Base-by-base conservation (phyloP, 2,113 vertebrate species). In the Antennarius striatus region DNA sequence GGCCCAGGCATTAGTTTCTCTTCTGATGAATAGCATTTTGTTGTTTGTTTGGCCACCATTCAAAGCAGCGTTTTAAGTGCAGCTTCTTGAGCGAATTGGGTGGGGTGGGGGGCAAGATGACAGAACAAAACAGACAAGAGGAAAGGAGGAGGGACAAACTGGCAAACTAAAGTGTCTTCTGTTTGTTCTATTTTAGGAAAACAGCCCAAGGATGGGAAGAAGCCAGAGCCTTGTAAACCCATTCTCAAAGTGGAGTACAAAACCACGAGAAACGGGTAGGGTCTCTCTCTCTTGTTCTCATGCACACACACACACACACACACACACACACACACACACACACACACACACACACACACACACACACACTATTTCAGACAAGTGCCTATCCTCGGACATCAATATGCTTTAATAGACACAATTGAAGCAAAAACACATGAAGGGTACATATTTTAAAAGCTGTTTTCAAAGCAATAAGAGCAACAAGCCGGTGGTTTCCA, bases 241-340 rank as follows among this genome's bases (percentile, higher is more conserved):
- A 99, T 99, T 79, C 96, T 99, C 80, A 99, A 99, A 93, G 98
- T 99, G 92, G 98, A 99, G 84, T 99, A 98, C 91, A 99, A 98
- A 93, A 99, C 97, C 67, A 96, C 95, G 42, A 94, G 95, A 93
- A 89, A 87, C 86, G 98, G 98, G 98, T 99, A 94, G 90, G 93
- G 3, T 42, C 57, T 16, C 10, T 53, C 14, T 49, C 11, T 36
- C 32, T 36, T 7, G 32, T 7, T 36, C 32, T 36, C 32, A 36
- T 36, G 32, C 32, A 36, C 7, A 3, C 32, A 36, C 32, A 3
- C 32, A 36, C 32, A 36, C 32, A 42, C 59, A 56, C 46, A 63
- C 32, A 45, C 39, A 48, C 9, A 13, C 14, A 4, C 59, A 47
- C 63, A 69, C 13, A 13, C 36, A 7, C 39, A 7, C 39, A 7